These are phyloP conservation scores for Pygocentrus nattereri DNA, from an alignment of 2,797 vertebrate species.

Conservation along the genomic window DNA sequence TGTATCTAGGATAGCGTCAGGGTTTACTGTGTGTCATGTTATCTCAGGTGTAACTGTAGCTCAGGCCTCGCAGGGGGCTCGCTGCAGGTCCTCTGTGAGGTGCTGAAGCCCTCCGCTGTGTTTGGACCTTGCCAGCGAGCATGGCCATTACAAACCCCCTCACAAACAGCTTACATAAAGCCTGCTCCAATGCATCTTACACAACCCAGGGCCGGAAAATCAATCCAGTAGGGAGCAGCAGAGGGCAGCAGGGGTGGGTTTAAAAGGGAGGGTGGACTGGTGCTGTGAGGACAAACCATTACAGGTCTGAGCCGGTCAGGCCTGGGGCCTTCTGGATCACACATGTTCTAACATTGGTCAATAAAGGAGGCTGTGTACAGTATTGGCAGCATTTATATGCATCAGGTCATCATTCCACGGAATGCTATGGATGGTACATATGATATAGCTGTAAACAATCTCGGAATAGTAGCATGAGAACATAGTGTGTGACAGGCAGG, in stretches of 20 bases:
- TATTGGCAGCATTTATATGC: background rate
- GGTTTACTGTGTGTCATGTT: slow-evolving; percentile 47
- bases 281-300: slow-evolving; percentile 23
- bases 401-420: slow-evolving; percentile 2
- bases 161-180: slow-evolving; percentile 53
- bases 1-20: background rate
- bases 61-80: slow-evolving; percentile 16
- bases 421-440: slow-evolving; percentile 6
- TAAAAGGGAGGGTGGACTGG: background rate
- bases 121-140: background rate
- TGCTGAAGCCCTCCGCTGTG: background rate
- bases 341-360: background rate
- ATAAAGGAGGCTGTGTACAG: background rate
- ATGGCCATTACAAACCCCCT: background rate
- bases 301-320: slow-evolving; percentile 11
- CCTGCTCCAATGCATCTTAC: slow-evolving; percentile 55
- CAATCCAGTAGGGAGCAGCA: slow-evolving; percentile 51
- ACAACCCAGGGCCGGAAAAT: slow-evolving; percentile 68
- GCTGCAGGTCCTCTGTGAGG: slow-evolving; percentile 23
- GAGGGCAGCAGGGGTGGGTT: background rate
- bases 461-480: slow-evolving; percentile 15
- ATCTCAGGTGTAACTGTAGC: slow-evolving; percentile 49
- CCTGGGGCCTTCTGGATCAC: background rate
- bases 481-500: background rate
- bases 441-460: slow-evolving; percentile 13